Conservation (phyloP, 2,797 vertebrate species). For the Pseudotriccus pelzelni region DNA sequence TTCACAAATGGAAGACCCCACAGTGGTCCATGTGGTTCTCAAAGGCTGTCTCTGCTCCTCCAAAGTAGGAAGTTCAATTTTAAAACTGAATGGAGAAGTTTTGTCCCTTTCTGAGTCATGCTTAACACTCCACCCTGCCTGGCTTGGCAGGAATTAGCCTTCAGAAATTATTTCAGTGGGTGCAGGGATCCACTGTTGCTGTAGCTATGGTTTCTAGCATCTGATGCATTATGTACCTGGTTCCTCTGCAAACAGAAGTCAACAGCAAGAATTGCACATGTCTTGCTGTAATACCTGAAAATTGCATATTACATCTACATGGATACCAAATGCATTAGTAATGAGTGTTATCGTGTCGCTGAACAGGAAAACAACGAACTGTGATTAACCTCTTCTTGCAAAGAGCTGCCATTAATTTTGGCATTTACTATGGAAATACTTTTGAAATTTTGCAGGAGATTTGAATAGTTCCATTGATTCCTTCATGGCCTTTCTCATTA, state of each 20-base stretch:
- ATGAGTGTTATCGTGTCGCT: neutral
- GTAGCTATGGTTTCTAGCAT: slow-evolving; percentile 1
- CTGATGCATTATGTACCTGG: neutral
- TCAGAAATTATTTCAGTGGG: neutral
- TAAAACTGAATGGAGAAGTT: neutral
- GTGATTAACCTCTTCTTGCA: slow-evolving; percentile 65
- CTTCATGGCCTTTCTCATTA: slow-evolving; percentile 54
- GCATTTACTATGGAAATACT: slow-evolving; percentile 50
- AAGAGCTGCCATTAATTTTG: slow-evolving; percentile 65
- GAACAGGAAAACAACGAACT: slow-evolving; percentile 65
- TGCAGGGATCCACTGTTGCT: neutral
- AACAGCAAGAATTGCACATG: neutral
- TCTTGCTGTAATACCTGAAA: slow-evolving; percentile 32
- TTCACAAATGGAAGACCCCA: neutral
- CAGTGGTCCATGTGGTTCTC: neutral
- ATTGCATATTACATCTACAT: slow-evolving; percentile 32
- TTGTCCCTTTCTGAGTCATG: neutral
- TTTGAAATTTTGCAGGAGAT: slow-evolving; percentile 53
- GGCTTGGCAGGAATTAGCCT: neutral
- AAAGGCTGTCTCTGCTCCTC: neutral
- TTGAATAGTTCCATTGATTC: slow-evolving; percentile 66
- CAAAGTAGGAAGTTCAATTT: neutral
- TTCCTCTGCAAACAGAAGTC: neutral
- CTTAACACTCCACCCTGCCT: neutral
- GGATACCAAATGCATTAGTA: slow-evolving; percentile 32